Evolutionary conservation across 2,113 vertebrate genomes (phyloP).

Genomic region (Himantopus leucocephalus): DNA sequence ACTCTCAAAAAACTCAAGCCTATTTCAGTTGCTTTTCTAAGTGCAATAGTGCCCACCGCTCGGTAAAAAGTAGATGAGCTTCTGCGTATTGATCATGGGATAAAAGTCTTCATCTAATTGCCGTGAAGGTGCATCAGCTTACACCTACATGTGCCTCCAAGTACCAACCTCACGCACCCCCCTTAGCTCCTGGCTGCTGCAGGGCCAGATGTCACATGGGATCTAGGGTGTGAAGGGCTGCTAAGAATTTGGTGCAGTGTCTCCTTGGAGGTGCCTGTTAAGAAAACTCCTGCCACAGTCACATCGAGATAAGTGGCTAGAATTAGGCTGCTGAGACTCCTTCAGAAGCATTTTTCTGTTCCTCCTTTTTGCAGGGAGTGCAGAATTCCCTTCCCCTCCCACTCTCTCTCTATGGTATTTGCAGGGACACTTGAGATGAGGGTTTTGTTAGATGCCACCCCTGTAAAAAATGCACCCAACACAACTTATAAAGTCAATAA

Average conservation of each 20-base stretch:
- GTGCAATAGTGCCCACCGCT: background rate
- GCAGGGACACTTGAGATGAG: background rate
- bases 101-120: background rate
- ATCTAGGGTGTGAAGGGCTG: background rate
- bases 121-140: background rate
- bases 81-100: background rate
- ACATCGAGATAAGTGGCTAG: background rate
- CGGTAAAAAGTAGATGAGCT: background rate
- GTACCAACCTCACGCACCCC: background rate
- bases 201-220: too few species aligned
- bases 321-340: background rate
- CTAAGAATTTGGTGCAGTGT: background rate
- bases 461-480: background rate
- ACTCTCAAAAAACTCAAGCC: background rate
- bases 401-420: background rate
- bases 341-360: background rate
- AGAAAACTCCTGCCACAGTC: background rate
- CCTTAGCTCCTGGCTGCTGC: background rate
- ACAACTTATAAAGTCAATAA: background rate
- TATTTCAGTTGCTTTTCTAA: background rate
- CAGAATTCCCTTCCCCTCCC: background rate
- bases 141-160: accelerated
- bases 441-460: background rate
- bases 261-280: background rate
- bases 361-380: background rate